phyloP scores from a whole-genome alignment of 1,140 invertebrate species.

The Dendroctonus valens region DNA sequence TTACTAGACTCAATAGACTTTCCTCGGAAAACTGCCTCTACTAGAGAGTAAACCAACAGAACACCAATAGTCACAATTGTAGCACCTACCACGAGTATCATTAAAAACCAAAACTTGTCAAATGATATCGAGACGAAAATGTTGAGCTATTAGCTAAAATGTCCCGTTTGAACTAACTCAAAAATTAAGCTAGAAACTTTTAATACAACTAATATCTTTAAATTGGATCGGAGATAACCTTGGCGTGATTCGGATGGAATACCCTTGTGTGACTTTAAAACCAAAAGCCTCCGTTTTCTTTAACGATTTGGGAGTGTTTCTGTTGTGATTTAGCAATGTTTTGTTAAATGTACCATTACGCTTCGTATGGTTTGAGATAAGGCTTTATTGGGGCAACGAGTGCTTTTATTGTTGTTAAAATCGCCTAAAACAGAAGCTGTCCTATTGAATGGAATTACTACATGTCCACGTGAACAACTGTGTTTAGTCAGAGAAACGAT shows the following conservation, averaged over 20 bases:
- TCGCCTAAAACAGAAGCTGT: neutral
- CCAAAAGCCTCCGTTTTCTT: no score
- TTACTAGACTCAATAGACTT: neutral
- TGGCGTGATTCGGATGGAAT: constrained; percentile 15
- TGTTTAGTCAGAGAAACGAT: no score
- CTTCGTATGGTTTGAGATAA: no score
- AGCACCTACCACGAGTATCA: constrained; percentile 8
- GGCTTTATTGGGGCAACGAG: no score
- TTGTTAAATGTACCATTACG: no score
- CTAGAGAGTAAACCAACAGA: neutral
- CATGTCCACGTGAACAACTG: neutral
- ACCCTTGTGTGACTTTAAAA: constrained; percentile 18
- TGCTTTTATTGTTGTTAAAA: no score
- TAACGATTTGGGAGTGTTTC: no score
- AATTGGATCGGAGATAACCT: constrained; percentile 21
- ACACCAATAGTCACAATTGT: neutral
- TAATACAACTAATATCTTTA: constrained; percentile 12
- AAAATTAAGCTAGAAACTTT: constrained; percentile 14
- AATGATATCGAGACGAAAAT: neutral
- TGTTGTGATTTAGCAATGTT: no score
- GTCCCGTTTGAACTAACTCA: constrained; percentile 5
- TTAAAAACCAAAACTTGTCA: constrained; percentile 3
- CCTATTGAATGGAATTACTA: neutral
- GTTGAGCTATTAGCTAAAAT: neutral
- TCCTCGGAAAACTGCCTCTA: neutral